Conservation (phyloP, 2,888 invertebrate genomes). For the Hipparchia sbordonii region DNA sequence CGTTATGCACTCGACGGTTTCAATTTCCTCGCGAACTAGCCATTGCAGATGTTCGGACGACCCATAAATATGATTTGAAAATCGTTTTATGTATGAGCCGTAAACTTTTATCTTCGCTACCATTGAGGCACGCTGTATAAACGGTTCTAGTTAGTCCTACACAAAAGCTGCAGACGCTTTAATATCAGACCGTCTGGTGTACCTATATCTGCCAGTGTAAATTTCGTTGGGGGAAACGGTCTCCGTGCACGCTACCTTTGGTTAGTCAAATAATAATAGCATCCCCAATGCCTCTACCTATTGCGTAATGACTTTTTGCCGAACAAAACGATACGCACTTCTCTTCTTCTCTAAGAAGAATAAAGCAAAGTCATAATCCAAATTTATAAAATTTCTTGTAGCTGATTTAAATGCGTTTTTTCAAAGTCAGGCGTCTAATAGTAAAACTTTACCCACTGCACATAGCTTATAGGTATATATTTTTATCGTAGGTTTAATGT, state of each 20-base stretch:
- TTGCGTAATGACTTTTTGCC: constrained; percentile 44
- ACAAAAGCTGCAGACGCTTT: constrained; percentile 78
- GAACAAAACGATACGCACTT: background rate
- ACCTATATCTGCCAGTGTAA: constrained; percentile 71
- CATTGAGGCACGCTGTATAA: constrained; percentile 45
- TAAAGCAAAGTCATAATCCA: too few relatives aligned
- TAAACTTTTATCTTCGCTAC: constrained; percentile 79
- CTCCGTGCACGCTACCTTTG: constrained; percentile 73
- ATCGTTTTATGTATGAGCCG: constrained; percentile 81
- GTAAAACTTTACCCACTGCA: too few relatives aligned
- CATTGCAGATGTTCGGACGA: constrained; percentile 75
- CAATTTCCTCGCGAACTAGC: constrained; percentile 78
- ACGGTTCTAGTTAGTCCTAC: constrained; percentile 24
- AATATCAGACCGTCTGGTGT: constrained; percentile 73
- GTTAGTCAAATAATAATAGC: constrained; percentile 78
- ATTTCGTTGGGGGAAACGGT: constrained; percentile 71
- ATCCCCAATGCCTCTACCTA: constrained; percentile 73
- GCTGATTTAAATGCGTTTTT: too few relatives aligned
- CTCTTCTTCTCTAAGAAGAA: background rate
- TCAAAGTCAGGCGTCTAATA: too few relatives aligned
- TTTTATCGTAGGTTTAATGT: too few relatives aligned
- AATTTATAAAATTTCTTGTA: too few relatives aligned
- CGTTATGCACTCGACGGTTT: constrained; percentile 78
- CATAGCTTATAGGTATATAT: too few relatives aligned
- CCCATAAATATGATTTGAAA: constrained; percentile 82